Percentiles rank a stretch among this genome's conserved stretches.
Conservation (phyloP, 2,888 invertebrate species). For the Pseudoips prasinana region DNA sequence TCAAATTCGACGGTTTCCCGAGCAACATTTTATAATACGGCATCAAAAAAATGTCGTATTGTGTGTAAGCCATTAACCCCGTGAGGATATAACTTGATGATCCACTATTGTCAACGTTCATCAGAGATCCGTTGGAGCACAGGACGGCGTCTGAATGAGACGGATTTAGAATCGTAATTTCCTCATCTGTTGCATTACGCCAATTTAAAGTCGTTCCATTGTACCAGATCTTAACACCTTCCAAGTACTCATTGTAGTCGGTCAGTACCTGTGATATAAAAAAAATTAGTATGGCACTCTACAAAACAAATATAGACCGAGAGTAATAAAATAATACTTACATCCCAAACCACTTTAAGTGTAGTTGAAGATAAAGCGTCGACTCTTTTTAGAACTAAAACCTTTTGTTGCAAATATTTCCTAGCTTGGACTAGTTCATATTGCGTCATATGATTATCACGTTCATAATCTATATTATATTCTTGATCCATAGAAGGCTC, state of each 20-base stretch:
- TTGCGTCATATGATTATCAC: constrained; percentile 82
- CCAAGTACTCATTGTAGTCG: constrained; percentile 81
- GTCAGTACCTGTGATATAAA: constrained; percentile 65
- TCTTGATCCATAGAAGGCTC: constrained; percentile 55
- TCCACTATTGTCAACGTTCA: constrained; percentile 85
- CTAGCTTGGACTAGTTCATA: constrained; percentile 90
- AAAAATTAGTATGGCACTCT: constrained; percentile 1
- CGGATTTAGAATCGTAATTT: constrained; percentile 49
- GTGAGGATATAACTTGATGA: constrained; percentile 88
- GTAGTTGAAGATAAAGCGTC: constrained; percentile 88
- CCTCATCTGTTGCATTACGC: constrained; percentile 64
- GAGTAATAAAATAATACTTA: constrained; percentile 61
- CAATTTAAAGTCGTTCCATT: constrained; percentile 74
- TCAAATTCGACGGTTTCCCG: constrained; percentile 96
- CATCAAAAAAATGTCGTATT: constrained; percentile 95
- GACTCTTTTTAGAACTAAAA: constrained; percentile 87
- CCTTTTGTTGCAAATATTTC: constrained; percentile 89
- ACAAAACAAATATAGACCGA: constrained; percentile 1
- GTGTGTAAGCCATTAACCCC: constrained; percentile 90
- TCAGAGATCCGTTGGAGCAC: constrained; percentile 84
- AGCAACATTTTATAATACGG: constrained; percentile 94
- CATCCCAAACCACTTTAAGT: constrained; percentile 91
- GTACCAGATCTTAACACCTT: constrained; percentile 86
- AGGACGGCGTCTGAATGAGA: constrained; percentile 49
- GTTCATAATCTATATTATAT: constrained; percentile 58